phyloP scores from a whole-genome alignment of 1,140 invertebrate genomes.

The Coelopa frigida region DNA sequence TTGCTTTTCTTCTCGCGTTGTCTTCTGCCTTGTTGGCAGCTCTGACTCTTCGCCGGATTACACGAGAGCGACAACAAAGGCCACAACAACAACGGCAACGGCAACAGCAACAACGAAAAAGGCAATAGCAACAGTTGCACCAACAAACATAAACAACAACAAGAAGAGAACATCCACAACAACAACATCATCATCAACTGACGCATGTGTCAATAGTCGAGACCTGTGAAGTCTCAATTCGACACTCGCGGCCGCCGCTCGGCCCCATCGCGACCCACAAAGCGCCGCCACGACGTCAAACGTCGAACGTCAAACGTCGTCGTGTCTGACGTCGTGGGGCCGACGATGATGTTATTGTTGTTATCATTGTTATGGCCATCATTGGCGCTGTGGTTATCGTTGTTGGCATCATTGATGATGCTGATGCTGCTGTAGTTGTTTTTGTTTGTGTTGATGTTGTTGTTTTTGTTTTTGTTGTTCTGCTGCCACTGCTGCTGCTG shows the following conservation, averaged over 20 bases:
- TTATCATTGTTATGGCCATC: too few relatives aligned
- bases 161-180: slow-evolving; percentile 6
- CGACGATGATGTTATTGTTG: too few relatives aligned
- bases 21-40: too few relatives aligned
- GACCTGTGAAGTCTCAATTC: slow-evolving; percentile 5
- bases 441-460: not conserved
- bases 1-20: too few relatives aligned
- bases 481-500: slow-evolving; percentile 1
- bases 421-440: not conserved
- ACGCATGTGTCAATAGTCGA: not conserved
- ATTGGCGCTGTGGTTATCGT: slow-evolving; percentile 3
- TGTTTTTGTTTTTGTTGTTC: not conserved
- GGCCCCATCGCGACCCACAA: slow-evolving; percentile 3
- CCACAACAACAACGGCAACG: slow-evolving; percentile 9
- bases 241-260: slow-evolving; percentile 8
- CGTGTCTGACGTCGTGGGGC: too few relatives aligned
- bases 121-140: not conserved
- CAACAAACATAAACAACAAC: slow-evolving; percentile 6
- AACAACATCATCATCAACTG: not conserved
- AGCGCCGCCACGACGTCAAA: slow-evolving; percentile 2
- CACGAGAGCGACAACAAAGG: not conserved
- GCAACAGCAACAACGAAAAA: not conserved
- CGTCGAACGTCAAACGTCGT: slow-evolving; percentile 1
- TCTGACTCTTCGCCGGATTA: too few relatives aligned
- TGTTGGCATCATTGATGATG: slow-evolving; percentile 1